Evolutionary conservation across 2,888 invertebrate species (phyloP), one percentile per base, ranked within the genome.

Genomic region (Lepeophtheirus nordmannii): DNA sequence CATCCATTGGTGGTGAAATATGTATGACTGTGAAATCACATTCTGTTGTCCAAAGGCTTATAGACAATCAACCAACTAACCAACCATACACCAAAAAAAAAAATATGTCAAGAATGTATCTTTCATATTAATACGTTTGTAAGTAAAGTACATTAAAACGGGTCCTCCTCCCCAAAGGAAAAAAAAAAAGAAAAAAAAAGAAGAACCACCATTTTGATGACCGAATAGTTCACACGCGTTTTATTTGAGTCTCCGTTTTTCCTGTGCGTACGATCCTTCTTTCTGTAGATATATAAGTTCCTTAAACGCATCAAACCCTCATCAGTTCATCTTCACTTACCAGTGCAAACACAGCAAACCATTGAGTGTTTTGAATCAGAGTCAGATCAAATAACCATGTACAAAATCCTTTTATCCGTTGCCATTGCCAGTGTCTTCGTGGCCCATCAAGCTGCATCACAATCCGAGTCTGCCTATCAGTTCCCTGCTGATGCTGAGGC

Each of bases 401-500:
- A 14, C 53, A 46, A 17, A 46, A 46, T 46, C 53, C 53, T 46
- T 46, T 5, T 46, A 14, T n/a, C 53, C 53, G 5, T 46, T 17
- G 53, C 53, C 23, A 60, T 60, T 23, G 60, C 60, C 10, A 17
- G 22, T 11, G 23, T 60, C 22, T 60, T 37, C 7, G 60, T 22
- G 10, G 60, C 60, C 1, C 60, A 23, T 10, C 37, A 30, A 30
- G 60, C 23, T 1, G 10, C 37, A 17, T 22, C 17, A 60, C 37
- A 38, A 10, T 17, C 60, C n/a, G 60, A 38, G 37, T 23, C 37
- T n/a, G 60, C 60, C 38, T 60, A 60, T 60, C 60, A 60, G 39
- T 67, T 70, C 37, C 68, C 70, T 20, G 69, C 67, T 20, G 70
- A 69, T 23, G 65, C 62, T 20, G 69, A 68, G 61, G 14, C 30